Evolutionary conservation across 2,113 vertebrate genomes (phyloP).

Genomic region (Barnardius zonarius): DNA sequence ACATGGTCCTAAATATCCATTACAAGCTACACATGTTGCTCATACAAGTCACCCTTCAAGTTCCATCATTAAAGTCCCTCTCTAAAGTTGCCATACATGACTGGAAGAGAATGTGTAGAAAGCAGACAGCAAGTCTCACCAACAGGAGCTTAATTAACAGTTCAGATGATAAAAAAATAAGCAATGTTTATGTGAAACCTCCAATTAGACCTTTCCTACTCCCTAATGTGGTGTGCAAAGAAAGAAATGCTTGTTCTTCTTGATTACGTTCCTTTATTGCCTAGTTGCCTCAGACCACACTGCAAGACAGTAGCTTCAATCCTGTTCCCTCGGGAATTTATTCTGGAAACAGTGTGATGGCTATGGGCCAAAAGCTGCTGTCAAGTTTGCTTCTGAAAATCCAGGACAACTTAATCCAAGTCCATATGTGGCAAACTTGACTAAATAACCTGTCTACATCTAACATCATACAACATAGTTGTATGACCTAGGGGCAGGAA

Average conservation of each 20-base stretch:
- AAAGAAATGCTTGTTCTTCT: not conserved
- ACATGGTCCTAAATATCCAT: not conserved
- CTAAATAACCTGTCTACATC: not conserved
- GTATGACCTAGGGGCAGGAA: not conserved
- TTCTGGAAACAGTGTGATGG: not conserved
- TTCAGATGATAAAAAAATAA: not conserved
- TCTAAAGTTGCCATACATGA: not conserved
- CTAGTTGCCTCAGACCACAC: not conserved
- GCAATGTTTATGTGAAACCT: not conserved
- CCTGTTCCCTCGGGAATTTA: not conserved
- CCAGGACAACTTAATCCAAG: not conserved
- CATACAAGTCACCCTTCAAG: not conserved
- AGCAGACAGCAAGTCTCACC: not conserved
- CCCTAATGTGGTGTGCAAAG: not conserved
- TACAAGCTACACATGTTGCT: not conserved
- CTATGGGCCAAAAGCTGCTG: not conserved
- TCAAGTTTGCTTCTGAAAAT: not conserved
- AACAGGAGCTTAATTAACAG: not conserved
- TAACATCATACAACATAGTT: not conserved
- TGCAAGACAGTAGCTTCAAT: not conserved
- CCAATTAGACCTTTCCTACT: not conserved
- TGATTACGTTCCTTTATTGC: not conserved
- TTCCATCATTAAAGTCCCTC: not conserved
- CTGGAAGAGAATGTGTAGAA: not conserved
- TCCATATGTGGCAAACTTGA: accelerated